These are phyloP conservation scores for Chloroceryle inda DNA, from an alignment of 2,797 vertebrate genomes.

Conservation along the genomic window DNA sequence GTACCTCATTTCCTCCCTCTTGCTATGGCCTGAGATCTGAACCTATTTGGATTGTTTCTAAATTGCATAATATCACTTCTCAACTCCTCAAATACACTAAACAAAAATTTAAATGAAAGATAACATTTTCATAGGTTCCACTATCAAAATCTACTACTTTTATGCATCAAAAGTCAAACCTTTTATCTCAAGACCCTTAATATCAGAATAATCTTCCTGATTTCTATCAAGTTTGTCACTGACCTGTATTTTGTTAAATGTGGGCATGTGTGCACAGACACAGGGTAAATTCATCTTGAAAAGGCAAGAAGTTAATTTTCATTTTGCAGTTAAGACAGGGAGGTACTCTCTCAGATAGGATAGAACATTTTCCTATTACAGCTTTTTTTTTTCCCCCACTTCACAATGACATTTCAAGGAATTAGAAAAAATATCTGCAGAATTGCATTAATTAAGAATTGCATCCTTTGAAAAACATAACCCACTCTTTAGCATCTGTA, in stretches of 20 bases:
- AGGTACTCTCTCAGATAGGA: background rate
- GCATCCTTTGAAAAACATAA: background rate
- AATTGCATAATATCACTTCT: background rate
- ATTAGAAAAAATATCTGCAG: background rate
- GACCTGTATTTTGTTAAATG: background rate
- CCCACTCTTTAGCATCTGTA: background rate
- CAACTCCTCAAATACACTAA: background rate
- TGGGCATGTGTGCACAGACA: background rate
- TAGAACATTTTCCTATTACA: background rate
- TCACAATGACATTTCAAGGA: background rate
- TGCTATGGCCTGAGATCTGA: background rate
- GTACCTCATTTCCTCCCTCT: background rate
- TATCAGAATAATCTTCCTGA: background rate
- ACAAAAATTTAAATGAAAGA: background rate
- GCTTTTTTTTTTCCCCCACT: background rate
- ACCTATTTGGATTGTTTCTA: background rate
- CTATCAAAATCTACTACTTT: background rate
- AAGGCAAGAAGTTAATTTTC: background rate
- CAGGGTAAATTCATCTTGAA: background rate
- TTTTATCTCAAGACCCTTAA: background rate
- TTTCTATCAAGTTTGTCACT: background rate
- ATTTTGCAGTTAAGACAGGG: background rate
- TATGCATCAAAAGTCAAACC: background rate
- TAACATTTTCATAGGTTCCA: background rate
- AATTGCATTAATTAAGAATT: conserved; percentile 9